A percentile compares a stretch with the other conserved stretches of the same genome.
Conservation (phyloP, 1,140 invertebrate genomes). For the Oncopeltus fasciatus region DNA sequence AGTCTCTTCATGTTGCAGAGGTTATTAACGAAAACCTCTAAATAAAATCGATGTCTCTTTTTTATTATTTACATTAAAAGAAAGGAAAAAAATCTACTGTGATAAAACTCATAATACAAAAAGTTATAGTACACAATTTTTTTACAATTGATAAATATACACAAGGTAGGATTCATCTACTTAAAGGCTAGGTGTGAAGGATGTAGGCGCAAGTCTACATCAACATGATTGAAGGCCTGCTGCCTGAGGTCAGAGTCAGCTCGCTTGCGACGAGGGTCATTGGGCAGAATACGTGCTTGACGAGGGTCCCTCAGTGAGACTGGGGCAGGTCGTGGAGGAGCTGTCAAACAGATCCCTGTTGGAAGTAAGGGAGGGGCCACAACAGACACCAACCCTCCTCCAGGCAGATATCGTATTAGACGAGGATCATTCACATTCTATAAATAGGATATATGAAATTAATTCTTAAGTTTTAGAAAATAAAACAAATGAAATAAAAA, state of each 20-base stretch:
- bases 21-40: no score
- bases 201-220: constrained; percentile 1
- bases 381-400: background rate
- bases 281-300: background rate
- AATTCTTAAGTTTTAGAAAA: background rate
- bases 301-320: constrained; percentile 9
- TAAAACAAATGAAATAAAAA: background rate
- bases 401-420: background rate
- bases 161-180: background rate
- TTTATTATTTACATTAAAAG: no score
- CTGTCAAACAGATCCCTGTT: no score
- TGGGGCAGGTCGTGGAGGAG: background rate
- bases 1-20: no score
- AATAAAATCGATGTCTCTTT: no score
- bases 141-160: background rate
- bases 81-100: no score
- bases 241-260: background rate
- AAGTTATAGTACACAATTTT: background rate
- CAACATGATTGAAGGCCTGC: background rate
- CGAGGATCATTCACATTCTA: constrained; percentile 12
- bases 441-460: background rate
- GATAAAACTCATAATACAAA: no score
- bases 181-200: constrained; percentile 8
- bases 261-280: constrained; percentile 14
- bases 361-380: no score